Conservation (phyloP, 1,140 invertebrate species). For the Panulirus ornatus region DNA sequence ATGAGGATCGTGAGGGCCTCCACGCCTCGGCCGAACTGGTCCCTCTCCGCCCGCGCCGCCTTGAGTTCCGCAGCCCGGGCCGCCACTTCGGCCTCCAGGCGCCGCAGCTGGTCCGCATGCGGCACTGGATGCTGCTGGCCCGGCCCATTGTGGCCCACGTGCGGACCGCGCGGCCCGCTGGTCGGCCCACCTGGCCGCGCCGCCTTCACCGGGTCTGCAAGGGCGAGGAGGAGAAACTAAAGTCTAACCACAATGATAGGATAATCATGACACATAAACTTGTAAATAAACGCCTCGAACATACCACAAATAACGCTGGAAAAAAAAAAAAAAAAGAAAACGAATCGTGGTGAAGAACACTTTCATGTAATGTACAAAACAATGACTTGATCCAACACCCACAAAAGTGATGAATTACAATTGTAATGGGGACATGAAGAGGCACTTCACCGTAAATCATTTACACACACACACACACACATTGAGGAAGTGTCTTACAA, state of each 20-base stretch:
- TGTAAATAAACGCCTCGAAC: background rate
- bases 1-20: slow-evolving; percentile 51
- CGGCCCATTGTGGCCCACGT: slow-evolving; percentile 27
- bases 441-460: too few species aligned
- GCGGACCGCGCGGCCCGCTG: slow-evolving; percentile 31
- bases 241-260: background rate
- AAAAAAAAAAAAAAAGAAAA: background rate
- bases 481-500: too few species aligned
- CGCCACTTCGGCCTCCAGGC: slow-evolving; percentile 53
- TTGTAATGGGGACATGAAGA: too few species aligned
- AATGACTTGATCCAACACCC: too few species aligned
- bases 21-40: slow-evolving; percentile 14
- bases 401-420: too few species aligned
- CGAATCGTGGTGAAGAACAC: background rate
- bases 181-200: slow-evolving; percentile 40
- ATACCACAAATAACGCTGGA: background rate
- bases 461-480: too few species aligned
- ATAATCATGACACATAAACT: too few species aligned
- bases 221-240: too few species aligned
- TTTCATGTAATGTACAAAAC: background rate
- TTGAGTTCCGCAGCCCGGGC: slow-evolving; percentile 51
- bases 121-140: slow-evolving; percentile 42
- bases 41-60: slow-evolving; percentile 43
- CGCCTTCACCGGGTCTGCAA: slow-evolving; percentile 62
- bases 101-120: slow-evolving; percentile 31